Evolutionary conservation across 2,113 vertebrate genomes (phyloP).

Genomic region (Osmerus mordax): DNA sequence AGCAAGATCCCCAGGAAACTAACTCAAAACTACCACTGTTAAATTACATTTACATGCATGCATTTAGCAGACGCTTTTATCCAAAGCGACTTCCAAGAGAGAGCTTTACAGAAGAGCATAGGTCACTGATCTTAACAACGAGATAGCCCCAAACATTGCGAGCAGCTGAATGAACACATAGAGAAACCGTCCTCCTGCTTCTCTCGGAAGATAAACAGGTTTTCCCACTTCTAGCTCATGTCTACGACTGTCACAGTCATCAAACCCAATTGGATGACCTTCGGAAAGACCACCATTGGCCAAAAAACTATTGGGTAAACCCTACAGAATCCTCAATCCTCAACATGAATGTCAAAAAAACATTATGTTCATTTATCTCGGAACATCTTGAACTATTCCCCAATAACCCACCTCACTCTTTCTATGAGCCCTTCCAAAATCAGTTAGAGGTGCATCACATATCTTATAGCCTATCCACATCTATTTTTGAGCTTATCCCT

Average conservation of each 20-base stretch:
- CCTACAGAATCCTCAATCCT: constrained; percentile 11
- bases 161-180: no score
- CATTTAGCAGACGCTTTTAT: no score
- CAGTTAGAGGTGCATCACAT: constrained; percentile 59
- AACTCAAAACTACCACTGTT: no score
- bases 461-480: constrained; percentile 48
- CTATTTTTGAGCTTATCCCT: constrained; percentile 10
- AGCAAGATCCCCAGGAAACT: no score
- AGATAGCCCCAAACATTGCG: no score
- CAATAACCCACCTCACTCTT: constrained; percentile 29
- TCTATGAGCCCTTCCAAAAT: constrained; percentile 58
- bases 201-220: no score
- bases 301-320: not conserved
- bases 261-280: not conserved
- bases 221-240: not conserved
- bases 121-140: no score
- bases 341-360: constrained; percentile 43
- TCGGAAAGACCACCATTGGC: not conserved
- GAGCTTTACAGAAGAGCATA: no score
- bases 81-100: no score
- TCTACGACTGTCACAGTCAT: not conserved
- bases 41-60: no score
- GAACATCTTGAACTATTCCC: constrained; percentile 44
- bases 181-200: no score
- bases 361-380: constrained; percentile 50